Base-by-base conservation (phyloP, 1,140 invertebrate genomes). In the Homalodisca vitripennis region DNA sequence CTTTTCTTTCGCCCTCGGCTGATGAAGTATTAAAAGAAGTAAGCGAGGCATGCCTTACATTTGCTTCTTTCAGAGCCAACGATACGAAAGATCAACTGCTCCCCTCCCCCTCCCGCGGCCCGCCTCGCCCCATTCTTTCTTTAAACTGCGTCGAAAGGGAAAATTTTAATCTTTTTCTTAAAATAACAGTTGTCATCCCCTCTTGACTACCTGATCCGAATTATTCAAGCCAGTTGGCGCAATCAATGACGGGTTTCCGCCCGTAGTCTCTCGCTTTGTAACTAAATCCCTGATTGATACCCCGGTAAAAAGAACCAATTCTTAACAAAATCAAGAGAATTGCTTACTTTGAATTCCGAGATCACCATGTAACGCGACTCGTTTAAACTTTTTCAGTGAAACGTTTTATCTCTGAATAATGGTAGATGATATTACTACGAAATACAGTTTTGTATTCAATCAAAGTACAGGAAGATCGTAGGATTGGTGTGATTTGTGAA, bases 1-100 rank as follows among this genome's bases (percentile, higher is more conserved):
- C 27, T 47, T 66, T 64, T 64, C 32, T 66, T 66, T 66, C 63
- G 34, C 63, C 63, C 63, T 66, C 63, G 32, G 29, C 32, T 66
- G 63, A 66, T 66, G 63, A 66, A 66, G 63, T 66, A 66, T 66
- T 66, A 66, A 66, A 66, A 66, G 63, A 60, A 60, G 55, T 14
- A 60, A 60, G 6, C 24, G 32, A 46, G 30, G 63, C 63, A 20
- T n/a, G 27, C 26, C 14, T 27, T 24, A 31, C 63, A 66, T 66
- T 66, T 66, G 63, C 63, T 66, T 66, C 63, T 66, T 66, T 66
- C 63, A 31, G 27, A 66, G 32, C 31, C 41, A 66, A 31, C 63
- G 63, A 66, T 66, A 66, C 63, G 34, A 47, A 66, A 66, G 63
- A 66, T 46, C 63, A 47, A 31, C 32, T 31, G 17, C 31, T 6